A percentile compares a stretch with the other conserved stretches of the same genome.
phyloP scores from a whole-genome alignment of 2,797 vertebrate species.

The Phyllotis vaccarum region DNA sequence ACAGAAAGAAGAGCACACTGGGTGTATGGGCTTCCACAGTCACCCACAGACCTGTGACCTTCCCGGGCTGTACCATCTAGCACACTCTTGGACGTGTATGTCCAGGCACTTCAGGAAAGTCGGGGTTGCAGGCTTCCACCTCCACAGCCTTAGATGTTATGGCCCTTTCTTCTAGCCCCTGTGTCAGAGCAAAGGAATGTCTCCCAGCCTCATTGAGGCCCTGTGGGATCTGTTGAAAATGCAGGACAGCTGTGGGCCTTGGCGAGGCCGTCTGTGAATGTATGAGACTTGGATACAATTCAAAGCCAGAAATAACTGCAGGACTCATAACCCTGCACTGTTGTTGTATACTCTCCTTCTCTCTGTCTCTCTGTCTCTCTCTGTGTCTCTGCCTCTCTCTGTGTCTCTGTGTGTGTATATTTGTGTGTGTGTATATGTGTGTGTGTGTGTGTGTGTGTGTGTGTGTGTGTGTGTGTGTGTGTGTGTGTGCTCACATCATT shows the following conservation, averaged over 20 bases:
- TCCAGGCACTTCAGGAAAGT: slow-evolving; percentile 97
- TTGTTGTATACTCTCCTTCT: not conserved
- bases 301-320: slow-evolving; percentile 89
- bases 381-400: not conserved
- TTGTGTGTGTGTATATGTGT: not conserved
- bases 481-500: slow-evolving; percentile 52
- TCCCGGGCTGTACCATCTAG: slow-evolving; percentile 93
- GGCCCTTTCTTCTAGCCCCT: slow-evolving; percentile 96
- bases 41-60: slow-evolving; percentile 88
- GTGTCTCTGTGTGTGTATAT: not conserved
- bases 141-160: slow-evolving; percentile 99
- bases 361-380: not conserved
- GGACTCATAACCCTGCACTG: slow-evolving; percentile 82
- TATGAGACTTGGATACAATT: slow-evolving; percentile 92
- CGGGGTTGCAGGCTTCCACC: slow-evolving; percentile 96
- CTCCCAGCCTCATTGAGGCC: slow-evolving; percentile 94
- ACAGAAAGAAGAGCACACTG: slow-evolving; percentile 89
- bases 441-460: too few relatives aligned
- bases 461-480: not conserved
- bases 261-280: slow-evolving; percentile 92
- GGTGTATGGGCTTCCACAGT: slow-evolving; percentile 83
- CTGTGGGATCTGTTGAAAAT: slow-evolving; percentile 99
- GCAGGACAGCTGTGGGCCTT: slow-evolving; percentile 97
- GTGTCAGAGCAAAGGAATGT: slow-evolving; percentile 98
- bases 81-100: slow-evolving; percentile 93